Percentiles rank a stretch among this genome's conserved stretches.
These are phyloP conservation scores for Porites divaricata DNA, from an alignment of 92 coral and sea anemone genomes.

Conservation along the genomic window DNA sequence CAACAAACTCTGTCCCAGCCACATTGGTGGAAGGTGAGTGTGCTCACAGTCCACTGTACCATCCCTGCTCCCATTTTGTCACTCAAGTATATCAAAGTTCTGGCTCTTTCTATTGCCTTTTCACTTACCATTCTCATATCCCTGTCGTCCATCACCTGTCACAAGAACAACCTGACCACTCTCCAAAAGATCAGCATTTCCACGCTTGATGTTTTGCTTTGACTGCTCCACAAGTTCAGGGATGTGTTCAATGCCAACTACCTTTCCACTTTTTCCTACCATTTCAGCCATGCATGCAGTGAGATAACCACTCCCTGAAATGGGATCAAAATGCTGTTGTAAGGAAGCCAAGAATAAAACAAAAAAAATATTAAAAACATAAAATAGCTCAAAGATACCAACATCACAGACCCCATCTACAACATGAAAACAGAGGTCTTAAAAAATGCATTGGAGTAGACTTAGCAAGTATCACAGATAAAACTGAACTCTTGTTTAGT, in stretches of 20 bases:
- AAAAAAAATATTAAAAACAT: no score
- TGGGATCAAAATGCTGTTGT: no score
- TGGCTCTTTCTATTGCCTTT: not conserved
- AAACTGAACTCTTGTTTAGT: no score
- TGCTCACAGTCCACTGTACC: no score
- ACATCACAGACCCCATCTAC: no score
- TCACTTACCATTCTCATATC: slow-evolving; percentile 75
- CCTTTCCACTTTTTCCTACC: slow-evolving; percentile 93
- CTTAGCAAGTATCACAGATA: no score
- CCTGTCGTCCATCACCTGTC: slow-evolving; percentile 92
- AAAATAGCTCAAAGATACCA: no score
- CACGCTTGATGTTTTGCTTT: slow-evolving; percentile 73
- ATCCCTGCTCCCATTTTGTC: not conserved
- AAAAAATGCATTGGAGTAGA: no score
- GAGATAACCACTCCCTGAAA: slow-evolving; percentile 92
- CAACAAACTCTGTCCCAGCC: no score
- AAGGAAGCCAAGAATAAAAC: no score
- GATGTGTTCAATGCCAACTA: slow-evolving; percentile 95
- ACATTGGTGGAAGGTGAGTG: no score
- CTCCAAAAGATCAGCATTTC: slow-evolving; percentile 77
- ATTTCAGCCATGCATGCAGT: slow-evolving; percentile 96
- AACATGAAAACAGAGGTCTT: no score
- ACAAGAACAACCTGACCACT: slow-evolving; percentile 82
- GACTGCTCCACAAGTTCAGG: slow-evolving; percentile 88
- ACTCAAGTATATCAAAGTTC: not conserved